Evolutionary conservation across 2,888 invertebrate genomes (phyloP).

Genomic region (Mylabris sibirica): DNA sequence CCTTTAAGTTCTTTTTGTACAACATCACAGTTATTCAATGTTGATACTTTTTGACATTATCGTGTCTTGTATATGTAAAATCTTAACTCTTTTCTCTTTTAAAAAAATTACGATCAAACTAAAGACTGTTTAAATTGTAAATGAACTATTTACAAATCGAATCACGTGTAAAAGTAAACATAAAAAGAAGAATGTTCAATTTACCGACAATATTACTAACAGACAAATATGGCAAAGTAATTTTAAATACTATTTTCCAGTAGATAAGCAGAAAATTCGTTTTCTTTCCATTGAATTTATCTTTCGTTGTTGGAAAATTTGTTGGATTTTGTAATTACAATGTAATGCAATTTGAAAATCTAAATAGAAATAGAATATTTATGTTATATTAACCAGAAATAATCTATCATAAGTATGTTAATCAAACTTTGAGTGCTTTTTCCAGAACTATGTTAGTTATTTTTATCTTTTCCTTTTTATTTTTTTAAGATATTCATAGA

Average conservation of each 20-base stretch:
- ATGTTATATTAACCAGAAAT: neutral
- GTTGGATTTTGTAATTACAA: neutral
- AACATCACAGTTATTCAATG: neutral
- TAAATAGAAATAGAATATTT: neutral
- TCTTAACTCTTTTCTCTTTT: slow-evolving; percentile 10
- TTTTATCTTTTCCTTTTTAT: neutral
- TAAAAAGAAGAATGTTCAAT: neutral
- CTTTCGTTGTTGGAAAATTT: neutral
- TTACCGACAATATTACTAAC: neutral
- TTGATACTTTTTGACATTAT: slow-evolving; percentile 28
- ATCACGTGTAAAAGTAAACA: slow-evolving; percentile 19
- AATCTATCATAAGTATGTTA: neutral
- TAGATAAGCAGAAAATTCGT: neutral
- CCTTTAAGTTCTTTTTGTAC: slow-evolving; percentile 26
- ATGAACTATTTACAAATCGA: slow-evolving; percentile 15
- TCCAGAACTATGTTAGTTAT: neutral
- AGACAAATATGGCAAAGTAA: slow-evolving; percentile 1
- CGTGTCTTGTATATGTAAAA: slow-evolving; percentile 14
- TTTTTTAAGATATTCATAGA: neutral
- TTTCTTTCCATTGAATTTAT: neutral
- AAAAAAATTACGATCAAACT: neutral
- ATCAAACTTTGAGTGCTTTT: neutral
- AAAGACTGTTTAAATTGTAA: slow-evolving; percentile 17
- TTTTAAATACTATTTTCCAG: slow-evolving; percentile 7
- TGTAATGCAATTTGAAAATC: neutral